phyloP scores from a whole-genome alignment of 2,797 vertebrate genomes.

The Malacoctenus gilli region DNA sequence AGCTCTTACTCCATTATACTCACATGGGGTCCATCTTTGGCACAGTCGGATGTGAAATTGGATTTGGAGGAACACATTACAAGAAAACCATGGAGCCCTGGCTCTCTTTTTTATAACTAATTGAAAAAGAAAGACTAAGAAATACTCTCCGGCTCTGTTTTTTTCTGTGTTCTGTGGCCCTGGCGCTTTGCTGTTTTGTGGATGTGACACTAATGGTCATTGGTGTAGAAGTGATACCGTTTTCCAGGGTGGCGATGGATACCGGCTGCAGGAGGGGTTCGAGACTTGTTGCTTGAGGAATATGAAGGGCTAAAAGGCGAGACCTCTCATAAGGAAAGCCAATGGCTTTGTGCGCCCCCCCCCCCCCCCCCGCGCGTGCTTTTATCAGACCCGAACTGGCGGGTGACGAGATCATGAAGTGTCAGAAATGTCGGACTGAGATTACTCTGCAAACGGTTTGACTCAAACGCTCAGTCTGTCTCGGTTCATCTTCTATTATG shows the following conservation, averaged over 20 bases:
- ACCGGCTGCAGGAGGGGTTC: conserved; percentile 18
- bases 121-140: too few species aligned
- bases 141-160: background rate
- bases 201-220: conserved; percentile 2
- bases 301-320: conserved; percentile 29
- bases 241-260: conserved; percentile 22
- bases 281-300: conserved; percentile 17
- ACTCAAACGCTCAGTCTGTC: too few species aligned
- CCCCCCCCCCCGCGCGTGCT: too few species aligned
- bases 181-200: background rate
- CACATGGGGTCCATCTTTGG: background rate
- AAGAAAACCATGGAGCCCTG: background rate
- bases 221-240: conserved; percentile 12
- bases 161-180: background rate
- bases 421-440: too few species aligned
- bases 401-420: too few species aligned
- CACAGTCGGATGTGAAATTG: conserved; percentile 21
- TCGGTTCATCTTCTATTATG: too few species aligned
- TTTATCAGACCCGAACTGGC: too few species aligned
- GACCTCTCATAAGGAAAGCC: conserved; percentile 17
- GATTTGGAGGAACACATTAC: conserved; percentile 15
- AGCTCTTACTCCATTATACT: conserved; percentile 3
- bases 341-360: conserved; percentile 10
- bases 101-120: background rate
- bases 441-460: too few species aligned